These are phyloP conservation scores for Acleris literana DNA, from an alignment of 2,888 invertebrate species.

Conservation along the genomic window DNA sequence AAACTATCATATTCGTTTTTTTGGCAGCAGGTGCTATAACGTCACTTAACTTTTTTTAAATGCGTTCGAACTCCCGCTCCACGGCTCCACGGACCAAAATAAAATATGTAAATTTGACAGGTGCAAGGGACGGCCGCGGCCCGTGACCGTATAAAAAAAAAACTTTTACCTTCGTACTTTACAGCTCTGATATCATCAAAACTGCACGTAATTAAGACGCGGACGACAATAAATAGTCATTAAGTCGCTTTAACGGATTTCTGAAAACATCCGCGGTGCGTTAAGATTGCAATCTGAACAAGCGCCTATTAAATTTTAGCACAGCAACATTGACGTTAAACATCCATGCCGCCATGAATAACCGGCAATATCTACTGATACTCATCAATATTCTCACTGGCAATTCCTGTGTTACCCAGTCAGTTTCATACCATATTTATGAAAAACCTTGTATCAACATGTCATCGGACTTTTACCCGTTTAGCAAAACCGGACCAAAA, in stretches of 20 bases:
- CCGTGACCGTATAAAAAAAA: slow-evolving; percentile 24
- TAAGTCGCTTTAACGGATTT: slow-evolving; percentile 12
- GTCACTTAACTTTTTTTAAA: slow-evolving; percentile 12
- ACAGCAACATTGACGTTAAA: not conserved
- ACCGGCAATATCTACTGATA: not conserved
- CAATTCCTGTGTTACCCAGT: not conserved
- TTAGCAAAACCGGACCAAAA: slow-evolving; percentile 18
- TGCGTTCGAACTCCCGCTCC: slow-evolving; percentile 5
- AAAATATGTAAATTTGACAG: slow-evolving; percentile 35
- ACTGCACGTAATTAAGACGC: slow-evolving; percentile 25
- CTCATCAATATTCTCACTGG: not conserved
- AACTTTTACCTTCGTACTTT: slow-evolving; percentile 13
- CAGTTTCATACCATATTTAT: not conserved
- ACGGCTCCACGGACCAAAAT: slow-evolving; percentile 23
- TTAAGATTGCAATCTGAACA: slow-evolving; percentile 13
- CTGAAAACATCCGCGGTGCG: not conserved
- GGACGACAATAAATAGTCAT: slow-evolving; percentile 10
- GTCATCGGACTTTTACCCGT: slow-evolving; percentile 7
- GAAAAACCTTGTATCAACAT: slow-evolving; percentile 12
- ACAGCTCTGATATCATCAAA: slow-evolving; percentile 20
- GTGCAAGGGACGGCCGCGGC: slow-evolving; percentile 21
- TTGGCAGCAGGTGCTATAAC: slow-evolving; percentile 18
- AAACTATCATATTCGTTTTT: too few species aligned
- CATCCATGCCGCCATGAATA: not conserved
- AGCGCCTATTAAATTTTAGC: slow-evolving; percentile 17